Percentiles rank a stretch among this genome's conserved stretches.
These are phyloP conservation scores for Agrilus biguttatus DNA, from an alignment of 2,888 invertebrate species.

Conservation along the genomic window DNA sequence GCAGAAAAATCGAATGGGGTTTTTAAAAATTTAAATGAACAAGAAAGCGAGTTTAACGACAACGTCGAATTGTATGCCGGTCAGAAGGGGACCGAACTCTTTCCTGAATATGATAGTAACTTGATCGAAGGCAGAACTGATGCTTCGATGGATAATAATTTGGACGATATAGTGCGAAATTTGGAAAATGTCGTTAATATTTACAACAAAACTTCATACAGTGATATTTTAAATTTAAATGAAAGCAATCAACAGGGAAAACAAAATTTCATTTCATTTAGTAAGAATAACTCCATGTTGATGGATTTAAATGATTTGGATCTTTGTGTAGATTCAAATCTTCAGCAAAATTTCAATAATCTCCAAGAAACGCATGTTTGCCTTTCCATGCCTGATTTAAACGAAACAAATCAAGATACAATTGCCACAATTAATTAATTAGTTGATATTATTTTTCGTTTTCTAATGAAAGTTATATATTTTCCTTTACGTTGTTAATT, in stretches of 20 bases:
- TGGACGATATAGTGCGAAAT: conserved; percentile 11
- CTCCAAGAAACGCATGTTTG: conserved; percentile 16
- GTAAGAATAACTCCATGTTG: conserved; percentile 3
- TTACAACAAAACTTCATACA: conserved; percentile 4
- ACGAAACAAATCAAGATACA: conserved; percentile 19
- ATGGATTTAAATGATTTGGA: conserved; percentile 15
- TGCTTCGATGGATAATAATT: conserved; percentile 2
- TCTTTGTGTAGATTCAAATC: conserved; percentile 18
- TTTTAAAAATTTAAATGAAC: conserved; percentile 1
- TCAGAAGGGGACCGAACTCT: too few species aligned
- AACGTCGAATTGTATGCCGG: not conserved
- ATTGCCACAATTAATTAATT: too few species aligned
- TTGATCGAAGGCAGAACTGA: too few species aligned
- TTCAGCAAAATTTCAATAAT: conserved; percentile 5
- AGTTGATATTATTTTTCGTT: too few species aligned
- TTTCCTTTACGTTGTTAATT: too few species aligned
- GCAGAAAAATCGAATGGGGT: not conserved
- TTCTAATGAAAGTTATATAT: too few species aligned
- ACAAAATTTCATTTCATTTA: conserved; percentile 1
- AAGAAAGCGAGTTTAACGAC: conserved; percentile 1
- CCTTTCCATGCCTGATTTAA: conserved; percentile 27
- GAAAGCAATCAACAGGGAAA: not conserved
- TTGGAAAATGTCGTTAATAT: conserved; percentile 12
- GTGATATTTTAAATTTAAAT: conserved; percentile 1
- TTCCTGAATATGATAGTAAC: too few species aligned